Evolutionary conservation across 2,113 vertebrate genomes (phyloP), one percentile per base, ranked within the genome.

Genomic region (Heliornis fulica): DNA sequence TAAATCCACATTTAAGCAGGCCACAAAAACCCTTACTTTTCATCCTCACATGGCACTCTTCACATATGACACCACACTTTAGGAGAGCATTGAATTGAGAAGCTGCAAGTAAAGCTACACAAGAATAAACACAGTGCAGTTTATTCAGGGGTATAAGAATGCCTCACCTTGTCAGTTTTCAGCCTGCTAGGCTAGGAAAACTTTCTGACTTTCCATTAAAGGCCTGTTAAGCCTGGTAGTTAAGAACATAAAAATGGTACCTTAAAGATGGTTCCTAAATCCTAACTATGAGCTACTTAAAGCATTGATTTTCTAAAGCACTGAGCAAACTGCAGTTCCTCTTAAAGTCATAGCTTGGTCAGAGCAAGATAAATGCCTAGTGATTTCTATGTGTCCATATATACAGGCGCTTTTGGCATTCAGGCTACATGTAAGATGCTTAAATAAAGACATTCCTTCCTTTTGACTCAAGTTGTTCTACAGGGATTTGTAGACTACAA

Each of bases 151-250:
- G 59, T 43, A 59, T 46, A 78, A 68, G 10, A 21, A 26, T 13
- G 36, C 80, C 71, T 92, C 85, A 93, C 81, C 74, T 89, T 90
- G 74, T 85, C 84, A 88, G 36, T 53, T 94, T 83, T 89, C 74
- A 87, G 69, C 60, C 38, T 64, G 23, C 36, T 75, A 34, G 75
- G 56, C 60, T 65, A 53, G 64, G 91, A 91, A 89, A 96, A 91
- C 93, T 82, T 70, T 76, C 45, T 22, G 79, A 48, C 69, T 85
- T 95, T 69, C 50, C 89, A 83, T 91, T 93, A 94, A 89, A 90
- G n/a, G 29, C 76, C 66, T 95, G 22, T 57, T 79, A 85, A 92
- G 34, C 53, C 51, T 71, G 15, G 9, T 61, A 43, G 43, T 59
- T 94, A 90, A 89, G 56, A 75, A 48, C 25, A 46, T 64, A 80